Evolutionary conservation across 2,888 invertebrate species (phyloP), one percentile per base, ranked within the genome.

Genomic region (Drosophila limbata): DNA sequence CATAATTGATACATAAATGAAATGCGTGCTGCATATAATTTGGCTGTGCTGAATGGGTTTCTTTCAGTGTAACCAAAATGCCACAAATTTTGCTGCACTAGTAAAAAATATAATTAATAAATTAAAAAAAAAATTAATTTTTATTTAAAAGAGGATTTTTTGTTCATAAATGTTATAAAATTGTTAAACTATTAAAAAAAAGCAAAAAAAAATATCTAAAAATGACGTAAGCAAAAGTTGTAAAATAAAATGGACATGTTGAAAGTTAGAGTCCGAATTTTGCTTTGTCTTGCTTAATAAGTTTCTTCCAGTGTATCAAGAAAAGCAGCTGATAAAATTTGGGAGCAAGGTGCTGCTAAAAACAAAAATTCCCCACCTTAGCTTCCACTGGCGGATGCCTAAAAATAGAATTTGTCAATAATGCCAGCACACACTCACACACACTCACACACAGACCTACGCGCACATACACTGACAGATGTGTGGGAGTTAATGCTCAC

Each of bases 361-460:
- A 78, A 81, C 78, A 68, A 87, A 84, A 86, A 68, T 78, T 52
- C 84, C 81, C 87, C 74, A 81, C 55, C 74, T 64, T 40, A 17
- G 64, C 66, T 40, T 15, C 21, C 15, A 35, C 51, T 59, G 55
- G 64, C 69, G 69, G 48, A 45, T 57, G 71, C 33, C 80, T 88
- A 88, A 83, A 85, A 80, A 85, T 85, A 85, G 88, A 84, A 73
- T 73, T 80, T 73, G 73, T 85, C 88, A 84, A 89, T 83, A 88
- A 82, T 73, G 67, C 73, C 66, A 65, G 50, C 78, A 69, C 73
- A 71, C 77, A 64, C 44, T 59, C 28, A 47, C 53, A 59, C 70
- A 63, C 60, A 63, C 28, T 45, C 55, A 52, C 42, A 9, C 17
- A 19, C 33, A 35, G 5, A 35, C 35, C 13, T 13, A 35, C 13